phyloP scores from a whole-genome alignment of 92 coral and sea anemone species.

The Epizoanthus illoricatus region DNA sequence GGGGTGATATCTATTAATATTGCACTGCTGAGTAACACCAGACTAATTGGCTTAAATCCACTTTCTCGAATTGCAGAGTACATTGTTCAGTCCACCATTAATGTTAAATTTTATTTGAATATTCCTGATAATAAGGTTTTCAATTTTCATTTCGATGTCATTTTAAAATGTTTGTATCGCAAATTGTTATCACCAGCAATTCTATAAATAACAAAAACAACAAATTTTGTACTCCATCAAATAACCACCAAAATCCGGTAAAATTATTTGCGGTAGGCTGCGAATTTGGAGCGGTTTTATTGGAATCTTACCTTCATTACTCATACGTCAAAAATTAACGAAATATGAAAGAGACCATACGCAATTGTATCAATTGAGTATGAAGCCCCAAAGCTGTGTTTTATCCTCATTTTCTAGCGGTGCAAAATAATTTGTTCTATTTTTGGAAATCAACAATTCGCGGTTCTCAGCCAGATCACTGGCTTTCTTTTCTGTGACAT shows the following conservation, averaged over 20 bases:
- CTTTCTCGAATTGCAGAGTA: too few species aligned
- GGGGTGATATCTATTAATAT: background rate
- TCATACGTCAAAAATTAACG: background rate
- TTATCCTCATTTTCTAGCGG: too few species aligned
- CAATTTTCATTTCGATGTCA: background rate
- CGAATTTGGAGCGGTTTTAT: background rate
- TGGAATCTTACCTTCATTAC: background rate
- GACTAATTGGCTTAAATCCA: too few species aligned
- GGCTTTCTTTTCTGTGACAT: too few species aligned
- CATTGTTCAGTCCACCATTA: background rate
- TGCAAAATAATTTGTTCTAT: too few species aligned
- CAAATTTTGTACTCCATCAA: constrained; percentile 12
- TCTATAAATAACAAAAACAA: background rate
- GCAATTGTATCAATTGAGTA: too few species aligned
- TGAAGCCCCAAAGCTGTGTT: too few species aligned
- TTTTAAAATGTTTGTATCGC: background rate
- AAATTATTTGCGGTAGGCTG: background rate
- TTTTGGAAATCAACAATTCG: too few species aligned
- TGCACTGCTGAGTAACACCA: too few species aligned
- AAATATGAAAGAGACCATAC: too few species aligned
- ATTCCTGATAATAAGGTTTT: background rate
- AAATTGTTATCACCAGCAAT: background rate
- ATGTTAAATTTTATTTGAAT: background rate
- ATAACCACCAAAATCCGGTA: background rate
- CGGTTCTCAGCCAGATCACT: too few species aligned